Base-by-base conservation (phyloP, 2,797 vertebrate genomes). In the Cyclopterus lumpus region DNA sequence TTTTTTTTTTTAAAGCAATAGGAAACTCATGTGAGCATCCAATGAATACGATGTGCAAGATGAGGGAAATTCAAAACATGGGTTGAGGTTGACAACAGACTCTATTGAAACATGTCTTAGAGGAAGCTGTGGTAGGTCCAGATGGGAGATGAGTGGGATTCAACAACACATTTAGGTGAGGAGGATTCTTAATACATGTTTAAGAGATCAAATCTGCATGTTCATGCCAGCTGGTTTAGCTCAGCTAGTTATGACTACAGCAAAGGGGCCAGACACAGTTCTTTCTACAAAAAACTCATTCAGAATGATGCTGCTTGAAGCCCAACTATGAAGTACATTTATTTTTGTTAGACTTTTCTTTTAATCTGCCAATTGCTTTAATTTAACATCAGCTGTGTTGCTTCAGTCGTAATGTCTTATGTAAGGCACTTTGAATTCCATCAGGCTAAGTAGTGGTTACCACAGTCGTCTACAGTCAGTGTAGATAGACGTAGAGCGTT, bases 171-270 rank as follows among this genome's bases (percentile, higher is more conserved):
- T 8, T 8, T 6, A 28, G 12, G 18, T 20, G 22, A 61, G n/a
- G 18, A 61, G n/a, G 14, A 53, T 22, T 60, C 1, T 38, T 7
- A 51, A 38, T 30, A 30, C 22, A 59, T 44, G 34, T 11, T 59
- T 24, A 63, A 6, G 2, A 34, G 38, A 75, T 63, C 18, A 48
- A 46, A 74, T 67, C 34, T 67, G 63, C 24, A 66, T 22, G 30
- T 48, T 36, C 5, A 30, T 9, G 24, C 63, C 67, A 77, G 55
- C 46, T 67, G 68, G 28, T 54, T 32, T 10, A 24, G 30, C 51
- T 77, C 32, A 20, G 24, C 9, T 32, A n/a, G 30, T 20, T 40
- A 18, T 46, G 24, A 65, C 28, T 16, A 1, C 30, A 36, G 61
- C 49, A 44, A 38, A 30, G 6, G 34, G 9, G 7, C 34, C 20